Evolutionary conservation across 2,888 invertebrate genomes (phyloP), one percentile per base, ranked within the genome.

Genomic region (Nemotelus pantherinus): DNA sequence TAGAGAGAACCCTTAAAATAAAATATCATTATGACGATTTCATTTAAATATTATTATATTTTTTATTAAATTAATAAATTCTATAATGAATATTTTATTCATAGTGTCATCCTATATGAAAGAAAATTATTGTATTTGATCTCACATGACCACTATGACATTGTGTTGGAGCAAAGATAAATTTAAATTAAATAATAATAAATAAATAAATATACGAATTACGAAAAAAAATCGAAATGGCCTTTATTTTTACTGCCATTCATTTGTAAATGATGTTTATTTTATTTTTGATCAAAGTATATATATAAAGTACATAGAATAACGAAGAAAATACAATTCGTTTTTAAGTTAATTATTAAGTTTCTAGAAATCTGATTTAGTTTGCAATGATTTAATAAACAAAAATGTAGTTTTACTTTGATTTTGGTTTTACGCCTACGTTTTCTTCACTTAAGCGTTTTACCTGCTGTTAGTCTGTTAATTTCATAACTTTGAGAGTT

Each of bases 21-120:
- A 50, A 68, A 41, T 53, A 70, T 70, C 55, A 53, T 70, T 55
- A 55, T 70, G n/a, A 53, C 55, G 25, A 70, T 47, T 43, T 70
- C 41, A 53, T 70, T 70, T 74, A 43, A 63, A 47, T 63, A 58
- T 47, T 58, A 74, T 60, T 60, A 48, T 68, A 68, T 68, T 74
- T 74, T 72, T 74, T 74, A 74, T 74, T 74, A 60, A 74, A 74
- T 74, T 74, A 74, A 74, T 74, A 74, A 74, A 74, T 63, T 74
- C 74, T 74, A 60, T 74, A 70, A 60, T 47, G 60, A 63, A 74
- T 74, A 74, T 74, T 74, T 60, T 74, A 74, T 74, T 74, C 63
- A 74, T 74, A 74, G 74, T 74, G 74, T 74, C 74, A 74, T 74
- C 74, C 60, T 74, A 45, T 63, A 43, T 63, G 25, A 63, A 68